Conservation (phyloP, 2,888 invertebrate genomes). For the Plagodis dolabraria region DNA sequence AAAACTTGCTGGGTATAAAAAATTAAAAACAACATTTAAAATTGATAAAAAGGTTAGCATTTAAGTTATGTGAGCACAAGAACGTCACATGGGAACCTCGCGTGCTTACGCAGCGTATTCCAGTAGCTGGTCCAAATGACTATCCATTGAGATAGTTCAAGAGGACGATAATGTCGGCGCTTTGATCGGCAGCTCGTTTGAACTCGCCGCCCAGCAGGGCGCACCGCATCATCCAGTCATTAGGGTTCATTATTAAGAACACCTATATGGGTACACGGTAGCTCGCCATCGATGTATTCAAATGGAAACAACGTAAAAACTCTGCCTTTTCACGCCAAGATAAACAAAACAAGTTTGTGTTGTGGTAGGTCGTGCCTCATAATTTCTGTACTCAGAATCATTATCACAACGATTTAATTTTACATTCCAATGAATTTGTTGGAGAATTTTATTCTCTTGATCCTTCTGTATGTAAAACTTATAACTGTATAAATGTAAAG, state of each 20-base stretch:
- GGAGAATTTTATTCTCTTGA: too few relatives aligned
- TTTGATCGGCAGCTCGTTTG: slow-evolving; percentile 72
- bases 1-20: background rate
- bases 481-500: too few relatives aligned
- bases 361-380: slow-evolving; percentile 19
- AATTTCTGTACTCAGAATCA: slow-evolving; percentile 6
- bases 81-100: slow-evolving; percentile 19
- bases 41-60: background rate
- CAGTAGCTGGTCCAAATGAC: slow-evolving; percentile 70
- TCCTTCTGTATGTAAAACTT: too few relatives aligned
- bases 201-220: slow-evolving; percentile 68
- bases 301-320: slow-evolving; percentile 24
- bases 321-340: slow-evolving; percentile 14
- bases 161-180: slow-evolving; percentile 72
- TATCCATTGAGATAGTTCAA: slow-evolving; percentile 64
- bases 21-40: background rate
- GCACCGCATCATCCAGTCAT: slow-evolving; percentile 72
- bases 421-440: too few relatives aligned
- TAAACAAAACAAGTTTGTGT: slow-evolving; percentile 16
- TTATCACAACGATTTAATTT: too few relatives aligned
- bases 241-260: slow-evolving; percentile 56
- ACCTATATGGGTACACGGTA: slow-evolving; percentile 52
- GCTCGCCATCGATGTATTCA: slow-evolving; percentile 29
- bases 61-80: background rate
- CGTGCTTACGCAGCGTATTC: slow-evolving; percentile 51